Evolutionary conservation across 2,113 vertebrate species (phyloP).

Genomic region (Lathamus discolor): DNA sequence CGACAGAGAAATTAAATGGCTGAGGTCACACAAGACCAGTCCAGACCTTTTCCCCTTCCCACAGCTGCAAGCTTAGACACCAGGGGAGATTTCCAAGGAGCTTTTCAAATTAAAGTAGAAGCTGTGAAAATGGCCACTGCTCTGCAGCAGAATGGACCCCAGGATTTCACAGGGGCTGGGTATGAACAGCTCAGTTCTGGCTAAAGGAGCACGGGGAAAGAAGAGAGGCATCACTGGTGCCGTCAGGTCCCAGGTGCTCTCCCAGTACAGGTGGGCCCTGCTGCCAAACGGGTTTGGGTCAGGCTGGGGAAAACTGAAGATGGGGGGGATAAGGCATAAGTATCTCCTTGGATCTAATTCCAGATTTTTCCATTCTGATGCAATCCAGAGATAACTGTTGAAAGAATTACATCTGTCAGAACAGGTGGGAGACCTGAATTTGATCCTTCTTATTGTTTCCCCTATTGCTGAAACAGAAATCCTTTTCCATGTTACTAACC

Average conservation of each 20-base stretch:
- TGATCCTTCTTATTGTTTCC: neutral
- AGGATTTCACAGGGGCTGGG: neutral
- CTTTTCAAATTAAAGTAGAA: neutral
- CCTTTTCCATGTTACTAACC: neutral
- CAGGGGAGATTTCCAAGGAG: neutral
- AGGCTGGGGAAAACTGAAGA: neutral
- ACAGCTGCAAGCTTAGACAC: constrained; percentile 14
- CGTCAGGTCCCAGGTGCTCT: neutral
- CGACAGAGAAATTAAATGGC: constrained; percentile 58
- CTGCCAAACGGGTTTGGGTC: neutral
- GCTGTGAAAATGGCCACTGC: neutral
- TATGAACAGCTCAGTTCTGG: neutral
- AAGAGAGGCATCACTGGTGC: neutral
- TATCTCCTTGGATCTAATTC: neutral
- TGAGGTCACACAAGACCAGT: constrained; percentile 25
- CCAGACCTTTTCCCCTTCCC: constrained; percentile 11
- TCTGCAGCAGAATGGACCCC: neutral
- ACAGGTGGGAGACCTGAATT: neutral
- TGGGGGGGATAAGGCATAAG: neutral
- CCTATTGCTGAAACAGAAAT: neutral
- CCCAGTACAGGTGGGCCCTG: neutral
- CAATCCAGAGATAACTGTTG: neutral
- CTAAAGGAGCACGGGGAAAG: neutral
- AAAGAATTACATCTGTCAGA: neutral
- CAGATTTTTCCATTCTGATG: neutral